Conservation (phyloP, 2,888 invertebrate species). For the Latheticus oryzae region DNA sequence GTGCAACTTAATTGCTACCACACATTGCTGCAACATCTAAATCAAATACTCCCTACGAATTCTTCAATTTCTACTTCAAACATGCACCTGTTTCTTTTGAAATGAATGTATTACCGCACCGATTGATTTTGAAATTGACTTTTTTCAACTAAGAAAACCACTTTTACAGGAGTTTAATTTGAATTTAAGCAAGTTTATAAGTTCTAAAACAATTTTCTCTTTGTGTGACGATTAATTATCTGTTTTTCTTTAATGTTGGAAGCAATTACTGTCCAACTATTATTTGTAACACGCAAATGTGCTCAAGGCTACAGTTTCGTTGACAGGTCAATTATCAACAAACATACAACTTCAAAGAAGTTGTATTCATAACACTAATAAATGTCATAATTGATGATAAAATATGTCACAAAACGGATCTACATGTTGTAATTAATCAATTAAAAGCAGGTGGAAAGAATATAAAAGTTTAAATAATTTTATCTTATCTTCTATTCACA, state of each 20-base stretch:
- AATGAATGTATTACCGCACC: conserved; percentile 33
- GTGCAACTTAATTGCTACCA: conserved; percentile 1
- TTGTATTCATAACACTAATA: conserved; percentile 4
- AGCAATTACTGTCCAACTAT: conserved; percentile 16
- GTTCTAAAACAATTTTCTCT: conserved; percentile 35
- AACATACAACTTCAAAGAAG: conserved; percentile 7
- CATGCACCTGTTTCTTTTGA: conserved; percentile 28
- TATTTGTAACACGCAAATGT: neutral
- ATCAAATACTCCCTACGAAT: no score
- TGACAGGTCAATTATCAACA: conserved; percentile 14
- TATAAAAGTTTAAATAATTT: conserved; percentile 28
- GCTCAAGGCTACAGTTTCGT: conserved; percentile 5
- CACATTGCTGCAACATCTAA: no score
- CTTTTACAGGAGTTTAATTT: conserved; percentile 35
- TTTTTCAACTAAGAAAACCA: conserved; percentile 32
- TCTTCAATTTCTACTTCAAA: conserved; percentile 22
- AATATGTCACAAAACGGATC: no score
- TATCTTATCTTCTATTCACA: conserved; percentile 30
- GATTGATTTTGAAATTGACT: conserved; percentile 41
- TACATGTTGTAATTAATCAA: conserved; percentile 18
- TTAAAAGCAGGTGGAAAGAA: conserved; percentile 16
- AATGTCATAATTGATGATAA: no score
- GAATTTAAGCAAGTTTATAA: conserved; percentile 37
- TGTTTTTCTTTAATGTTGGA: conserved; percentile 12
- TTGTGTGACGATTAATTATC: conserved; percentile 26